Base-by-base conservation (phyloP, 2,113 vertebrate genomes). In the Coregonus clupeaformis region DNA sequence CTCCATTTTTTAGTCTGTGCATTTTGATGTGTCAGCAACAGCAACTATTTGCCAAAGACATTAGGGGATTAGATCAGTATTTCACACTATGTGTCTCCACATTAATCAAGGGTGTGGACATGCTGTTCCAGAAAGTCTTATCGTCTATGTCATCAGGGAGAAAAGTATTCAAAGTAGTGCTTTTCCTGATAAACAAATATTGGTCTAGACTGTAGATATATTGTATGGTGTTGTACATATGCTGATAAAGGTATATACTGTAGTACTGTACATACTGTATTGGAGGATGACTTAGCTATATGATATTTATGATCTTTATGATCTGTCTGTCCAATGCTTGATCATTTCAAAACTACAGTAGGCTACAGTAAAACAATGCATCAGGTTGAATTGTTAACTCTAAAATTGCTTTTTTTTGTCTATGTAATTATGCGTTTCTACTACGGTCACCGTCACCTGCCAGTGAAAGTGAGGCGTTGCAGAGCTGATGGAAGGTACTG, bases 41-140 rank as follows among this genome's bases (percentile, higher is more conserved):
- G 68, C 9, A 42, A 42, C 7, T 36, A 36, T 24, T 32, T 55
- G 20, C 13, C 30, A 62, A 36, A 52, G 45, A 64, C 73, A 80
- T 80, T 80, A 80, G 49, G 55, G 71, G 65, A 80, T 76, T 72
- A 69, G 66, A 72, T 73, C 74, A 63, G 59, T 72, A 63, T 64
- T 22, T 29, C 74, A 55, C 62, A 36, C 70, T 69, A 29, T 57
- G 32, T 62, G 69, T 68, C 27, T 80, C 73, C 57, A 59, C 32
- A 25, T 16, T 18, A 68, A 66, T 70, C 42, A 69, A 57, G 57
- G 55, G 27, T 76, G 29, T 55, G 68, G 77, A 67, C 68, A 47
- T 22, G 13, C 69, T 66, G 52, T 75, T 66, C 64, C 69, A 75
- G 71, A 49, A 65, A 60, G 57, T 60, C 5, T n/a, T 60, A 24